A percentile compares a stretch with the other conserved stretches of the same genome.
These are phyloP conservation scores for Sinonovacula constricta DNA, from an alignment of 1,140 invertebrate species.

Conservation along the genomic window DNA sequence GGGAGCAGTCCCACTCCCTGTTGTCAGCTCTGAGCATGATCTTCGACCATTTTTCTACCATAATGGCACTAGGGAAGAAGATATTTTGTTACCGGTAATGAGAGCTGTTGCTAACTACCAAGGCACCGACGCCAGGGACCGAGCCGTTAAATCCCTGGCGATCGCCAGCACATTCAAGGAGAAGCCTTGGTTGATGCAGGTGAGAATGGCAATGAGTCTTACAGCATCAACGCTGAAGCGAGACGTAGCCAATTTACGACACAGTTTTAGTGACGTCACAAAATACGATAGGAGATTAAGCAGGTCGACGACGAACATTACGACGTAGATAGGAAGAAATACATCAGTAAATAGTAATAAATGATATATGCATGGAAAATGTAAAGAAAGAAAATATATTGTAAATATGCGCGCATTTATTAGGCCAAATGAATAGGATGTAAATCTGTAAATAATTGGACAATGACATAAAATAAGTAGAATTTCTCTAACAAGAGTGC, in stretches of 20 bases:
- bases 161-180: constrained; percentile 73
- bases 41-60: constrained; percentile 70
- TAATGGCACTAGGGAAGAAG: constrained; percentile 60
- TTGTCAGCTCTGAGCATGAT: constrained; percentile 58
- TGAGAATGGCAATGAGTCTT: constrained; percentile 69
- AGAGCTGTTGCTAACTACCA: constrained; percentile 62
- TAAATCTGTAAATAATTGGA: too few relatives aligned
- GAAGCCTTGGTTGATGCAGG: constrained; percentile 74
- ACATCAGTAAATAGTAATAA: too few relatives aligned
- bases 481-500: too few relatives aligned
- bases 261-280: constrained; percentile 39
- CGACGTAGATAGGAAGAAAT: too few relatives aligned
- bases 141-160: constrained; percentile 70
- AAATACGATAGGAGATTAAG: constrained; percentile 23
- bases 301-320: background rate
- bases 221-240: constrained; percentile 64
- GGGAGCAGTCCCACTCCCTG: constrained; percentile 61
- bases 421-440: too few relatives aligned
- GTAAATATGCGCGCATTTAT: too few relatives aligned
- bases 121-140: constrained; percentile 64
- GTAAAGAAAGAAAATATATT: too few relatives aligned
- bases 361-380: too few relatives aligned
- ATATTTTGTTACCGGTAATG: constrained; percentile 62
- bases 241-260: constrained; percentile 43
- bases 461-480: too few relatives aligned